These are phyloP conservation scores for Takifugu ocellatus DNA, from an alignment of 2,797 vertebrate genomes.

Conservation along the genomic window DNA sequence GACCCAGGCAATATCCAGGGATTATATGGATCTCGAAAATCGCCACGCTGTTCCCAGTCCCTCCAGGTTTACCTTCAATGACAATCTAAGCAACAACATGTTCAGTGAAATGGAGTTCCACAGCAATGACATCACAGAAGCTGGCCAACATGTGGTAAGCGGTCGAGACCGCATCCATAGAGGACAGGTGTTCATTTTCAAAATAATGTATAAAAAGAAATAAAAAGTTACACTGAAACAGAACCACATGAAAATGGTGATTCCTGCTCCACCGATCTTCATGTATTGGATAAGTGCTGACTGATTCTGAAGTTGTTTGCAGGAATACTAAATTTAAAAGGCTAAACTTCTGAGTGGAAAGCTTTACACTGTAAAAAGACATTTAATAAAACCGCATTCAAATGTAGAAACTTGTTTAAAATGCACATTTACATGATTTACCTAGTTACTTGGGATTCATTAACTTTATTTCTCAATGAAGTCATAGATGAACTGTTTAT, in stretches of 20 bases:
- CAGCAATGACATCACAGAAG: conserved; percentile 15
- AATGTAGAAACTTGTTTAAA: too few species aligned
- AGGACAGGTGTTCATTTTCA: neutral
- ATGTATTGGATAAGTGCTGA: too few species aligned
- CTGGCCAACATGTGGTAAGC: neutral
- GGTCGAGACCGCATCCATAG: conserved; percentile 13
- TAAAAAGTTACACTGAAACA: neutral
- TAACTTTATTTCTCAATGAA: too few species aligned
- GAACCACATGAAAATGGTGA: too few species aligned
- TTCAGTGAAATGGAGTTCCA: conserved; percentile 17
- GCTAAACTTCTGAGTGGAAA: too few species aligned
- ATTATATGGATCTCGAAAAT: conserved; percentile 91
- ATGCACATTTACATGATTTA: too few species aligned
- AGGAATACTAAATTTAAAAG: too few species aligned
- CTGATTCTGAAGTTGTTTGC: too few species aligned
- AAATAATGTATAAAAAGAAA: conserved; percentile 1
- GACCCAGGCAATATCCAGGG: conserved; percentile 87
- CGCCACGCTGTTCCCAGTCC: conserved; percentile 81
- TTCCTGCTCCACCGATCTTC: too few species aligned
- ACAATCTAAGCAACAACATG: conserved; percentile 78
- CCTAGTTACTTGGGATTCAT: too few species aligned
- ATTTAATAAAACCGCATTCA: too few species aligned
- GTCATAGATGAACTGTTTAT: neutral
- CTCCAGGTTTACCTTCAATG: conserved; percentile 82
- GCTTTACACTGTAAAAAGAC: neutral